Evolutionary conservation across 1,140 invertebrate species (phyloP), one percentile per base, ranked within the genome.

Genomic region (Plectrocnemia conspersa): DNA sequence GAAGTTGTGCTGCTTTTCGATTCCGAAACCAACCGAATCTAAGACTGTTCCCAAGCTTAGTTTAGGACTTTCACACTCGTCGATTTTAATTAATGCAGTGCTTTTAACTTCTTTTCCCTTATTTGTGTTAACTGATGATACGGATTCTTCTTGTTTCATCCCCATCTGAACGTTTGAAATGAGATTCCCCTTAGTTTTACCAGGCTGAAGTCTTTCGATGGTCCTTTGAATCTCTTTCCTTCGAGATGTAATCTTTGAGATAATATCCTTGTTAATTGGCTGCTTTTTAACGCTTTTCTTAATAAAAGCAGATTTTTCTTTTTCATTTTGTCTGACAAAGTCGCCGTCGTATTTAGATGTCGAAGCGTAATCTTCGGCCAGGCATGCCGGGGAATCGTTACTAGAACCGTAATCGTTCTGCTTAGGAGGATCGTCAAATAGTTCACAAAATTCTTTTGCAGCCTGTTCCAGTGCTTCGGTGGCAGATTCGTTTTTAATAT

Each of bases 401-500:
- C 80, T 81, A 1, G 84, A 86, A 52, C 82, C 84, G 56, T 85
- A 87, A 63, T 83, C 82, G 0, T 83, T 80, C 44, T 83, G 79
- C 55, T 81, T 82, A 0, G 89, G 88, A 2, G 88, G 83, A 60
- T 91, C 87, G 65, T 91, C 88, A 35, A 93, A 69, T 88, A 88
- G 91, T 65, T 89, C 89, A 64, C 88, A 91, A 18, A 92, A 89
- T 66, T 91, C 89, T 78, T 90, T 89, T 3, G 91, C 73, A 16
- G 88, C 89, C 74, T 91, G 86, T 68, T 91, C 88, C 2, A 92
- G 70, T 1, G 87, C 88, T 65, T 89, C 86, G 50, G 88, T 81
- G 6, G 81, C 82, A 5, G 81, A 78, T 58, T 75, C 76, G 63
- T 77, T 82, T 62, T 76, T 78, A 9, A 71, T 69, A 66, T 56